A percentile compares a stretch with the other conserved stretches of the same genome.
Evolutionary conservation across 1,140 invertebrate genomes (phyloP).

Genomic region (Ridgeia piscesae): DNA sequence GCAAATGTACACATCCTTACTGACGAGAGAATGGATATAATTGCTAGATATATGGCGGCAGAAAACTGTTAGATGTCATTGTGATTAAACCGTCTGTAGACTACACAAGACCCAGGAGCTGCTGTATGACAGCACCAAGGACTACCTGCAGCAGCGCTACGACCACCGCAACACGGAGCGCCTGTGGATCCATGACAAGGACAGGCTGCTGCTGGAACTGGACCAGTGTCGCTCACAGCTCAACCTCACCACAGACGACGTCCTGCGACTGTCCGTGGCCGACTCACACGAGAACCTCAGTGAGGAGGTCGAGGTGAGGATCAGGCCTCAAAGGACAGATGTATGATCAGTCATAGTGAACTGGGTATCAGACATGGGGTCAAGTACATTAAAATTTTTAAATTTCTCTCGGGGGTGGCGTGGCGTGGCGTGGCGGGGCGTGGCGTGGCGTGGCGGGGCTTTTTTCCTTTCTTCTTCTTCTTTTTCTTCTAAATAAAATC

Average conservation of each 20-base stretch:
- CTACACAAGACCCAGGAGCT: conserved; percentile 58
- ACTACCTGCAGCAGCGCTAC: conserved; percentile 54
- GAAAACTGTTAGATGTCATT: too few relatives aligned
- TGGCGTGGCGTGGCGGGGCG: too few relatives aligned
- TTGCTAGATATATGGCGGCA: too few relatives aligned
- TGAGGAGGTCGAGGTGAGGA: conserved; percentile 49
- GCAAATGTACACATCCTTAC: conserved; percentile 15
- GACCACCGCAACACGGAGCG: conserved; percentile 51
- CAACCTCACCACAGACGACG: conserved; percentile 36
- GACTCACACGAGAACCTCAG: conserved; percentile 34
- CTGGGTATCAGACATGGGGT: too few relatives aligned
- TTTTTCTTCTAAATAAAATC: too few relatives aligned
- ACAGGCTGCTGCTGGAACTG: conserved; percentile 41
- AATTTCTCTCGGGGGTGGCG: too few relatives aligned
- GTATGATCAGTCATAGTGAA: neutral
- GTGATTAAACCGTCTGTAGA: conserved; percentile 36
- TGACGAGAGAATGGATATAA: too few relatives aligned
- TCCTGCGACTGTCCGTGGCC: conserved; percentile 34
- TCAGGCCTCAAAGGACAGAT: conserved; percentile 19
- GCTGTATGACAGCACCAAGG: conserved; percentile 57
- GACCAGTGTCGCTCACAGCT: conserved; percentile 47
- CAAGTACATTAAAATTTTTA: too few relatives aligned
- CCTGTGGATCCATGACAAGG: conserved; percentile 58
- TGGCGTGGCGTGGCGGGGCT: too few relatives aligned
- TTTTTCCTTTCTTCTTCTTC: too few relatives aligned